A percentile compares a stretch with the other conserved stretches of the same genome.
Evolutionary conservation across 2,113 vertebrate species (phyloP).

Genomic region (Podilymbus podiceps): DNA sequence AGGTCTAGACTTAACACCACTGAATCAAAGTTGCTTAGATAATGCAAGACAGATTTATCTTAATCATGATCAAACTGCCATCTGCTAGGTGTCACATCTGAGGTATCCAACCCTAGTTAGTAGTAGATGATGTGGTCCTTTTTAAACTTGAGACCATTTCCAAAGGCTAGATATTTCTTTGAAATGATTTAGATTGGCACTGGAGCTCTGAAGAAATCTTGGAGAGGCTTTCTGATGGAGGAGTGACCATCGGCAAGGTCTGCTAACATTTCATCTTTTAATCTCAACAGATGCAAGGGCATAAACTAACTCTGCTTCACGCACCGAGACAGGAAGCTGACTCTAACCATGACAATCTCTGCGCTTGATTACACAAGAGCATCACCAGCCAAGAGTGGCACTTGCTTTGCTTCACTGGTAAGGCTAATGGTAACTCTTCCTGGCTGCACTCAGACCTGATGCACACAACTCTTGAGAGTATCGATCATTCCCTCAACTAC

Average conservation of each 20-base stretch:
- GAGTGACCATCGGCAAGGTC: neutral
- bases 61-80: slow-evolving; percentile 30
- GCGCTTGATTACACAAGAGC: neutral
- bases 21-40: neutral
- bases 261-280: neutral
- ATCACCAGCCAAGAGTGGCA: neutral
- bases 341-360: neutral
- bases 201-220: neutral
- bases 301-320: neutral
- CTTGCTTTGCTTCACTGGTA: neutral
- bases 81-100: slow-evolving; percentile 10
- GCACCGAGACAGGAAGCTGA: neutral
- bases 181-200: neutral
- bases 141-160: neutral
- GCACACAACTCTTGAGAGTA: neutral
- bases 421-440: neutral
- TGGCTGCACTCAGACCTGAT: neutral
- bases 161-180: neutral
- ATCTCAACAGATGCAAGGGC: neutral
- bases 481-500: neutral
- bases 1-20: neutral
- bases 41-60: slow-evolving; percentile 16
- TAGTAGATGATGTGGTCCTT: neutral
- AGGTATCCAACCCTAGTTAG: neutral
- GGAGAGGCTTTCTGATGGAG: neutral